Evolutionary conservation across 1,140 invertebrate genomes (phyloP).

Genomic region (Brachionus rotundiformis): DNA sequence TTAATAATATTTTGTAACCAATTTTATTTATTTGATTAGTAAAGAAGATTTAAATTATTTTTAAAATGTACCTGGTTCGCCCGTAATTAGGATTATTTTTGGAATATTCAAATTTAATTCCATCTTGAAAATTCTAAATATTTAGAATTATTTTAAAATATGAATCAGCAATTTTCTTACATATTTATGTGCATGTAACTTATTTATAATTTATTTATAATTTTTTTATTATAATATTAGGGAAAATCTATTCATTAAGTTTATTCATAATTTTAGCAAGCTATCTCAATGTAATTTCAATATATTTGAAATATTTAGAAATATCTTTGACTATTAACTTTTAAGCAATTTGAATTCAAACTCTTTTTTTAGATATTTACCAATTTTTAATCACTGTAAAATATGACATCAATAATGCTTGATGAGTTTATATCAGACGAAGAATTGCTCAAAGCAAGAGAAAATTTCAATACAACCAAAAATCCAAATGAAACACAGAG

Average conservation of each 20-base stretch:
- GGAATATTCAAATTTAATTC: background rate
- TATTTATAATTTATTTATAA: background rate
- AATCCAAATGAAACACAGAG: slow-evolving; percentile 4
- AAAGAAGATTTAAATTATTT: background rate
- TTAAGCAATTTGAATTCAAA: background rate
- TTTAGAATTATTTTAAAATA: slow-evolving; percentile 19
- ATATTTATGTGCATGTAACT: background rate
- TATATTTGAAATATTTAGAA: background rate
- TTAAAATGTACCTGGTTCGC: background rate
- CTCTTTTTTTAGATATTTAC: no score
- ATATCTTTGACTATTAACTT: background rate
- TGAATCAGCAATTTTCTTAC: background rate
- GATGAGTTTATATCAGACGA: slow-evolving; percentile 35
- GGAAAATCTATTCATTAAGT: background rate
- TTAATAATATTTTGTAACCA: no score
- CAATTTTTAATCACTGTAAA: no score
- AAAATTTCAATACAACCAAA: background rate
- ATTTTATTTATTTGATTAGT: no score
- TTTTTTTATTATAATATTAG: background rate
- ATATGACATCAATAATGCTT: slow-evolving; percentile 46
- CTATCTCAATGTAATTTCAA: slow-evolving; percentile 3
- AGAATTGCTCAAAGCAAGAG: slow-evolving; percentile 8
- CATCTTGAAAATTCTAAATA: background rate
- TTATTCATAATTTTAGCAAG: background rate
- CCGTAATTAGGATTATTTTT: slow-evolving; percentile 27